phyloP scores from a whole-genome alignment of 2,888 invertebrate species.

The Pemphredon lugubris region DNA sequence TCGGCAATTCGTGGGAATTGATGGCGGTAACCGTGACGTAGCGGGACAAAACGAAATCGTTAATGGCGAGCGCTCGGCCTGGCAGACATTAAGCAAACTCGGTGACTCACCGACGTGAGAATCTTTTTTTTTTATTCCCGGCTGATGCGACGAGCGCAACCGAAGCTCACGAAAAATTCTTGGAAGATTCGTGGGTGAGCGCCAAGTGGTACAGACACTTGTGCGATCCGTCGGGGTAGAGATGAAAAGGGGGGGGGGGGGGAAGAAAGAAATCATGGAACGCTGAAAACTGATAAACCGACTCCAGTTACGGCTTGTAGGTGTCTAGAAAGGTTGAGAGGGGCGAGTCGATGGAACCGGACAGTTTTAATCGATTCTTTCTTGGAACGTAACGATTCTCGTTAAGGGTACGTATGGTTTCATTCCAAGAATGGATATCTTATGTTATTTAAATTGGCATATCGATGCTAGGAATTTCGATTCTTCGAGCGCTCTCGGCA shows the following conservation, averaged over 20 bases:
- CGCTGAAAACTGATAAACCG: constrained; percentile 14
- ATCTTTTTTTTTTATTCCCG: background rate
- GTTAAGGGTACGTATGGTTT: too few relatives aligned
- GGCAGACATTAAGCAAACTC: background rate
- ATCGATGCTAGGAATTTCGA: too few relatives aligned
- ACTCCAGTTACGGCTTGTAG: background rate
- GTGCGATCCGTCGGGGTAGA: constrained; percentile 13
- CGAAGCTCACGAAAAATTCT: background rate
- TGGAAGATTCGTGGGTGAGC: constrained; percentile 20
- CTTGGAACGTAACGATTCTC: too few relatives aligned
- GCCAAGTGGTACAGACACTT: constrained; percentile 24
- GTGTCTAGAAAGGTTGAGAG: background rate
- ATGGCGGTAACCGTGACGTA: too few relatives aligned
- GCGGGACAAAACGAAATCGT: constrained; percentile 15
- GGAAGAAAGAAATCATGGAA: constrained; percentile 5
- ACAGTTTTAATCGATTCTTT: too few relatives aligned
- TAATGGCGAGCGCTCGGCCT: background rate
- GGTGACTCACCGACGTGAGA: background rate
- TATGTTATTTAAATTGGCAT: too few relatives aligned
- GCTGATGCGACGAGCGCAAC: too few relatives aligned
- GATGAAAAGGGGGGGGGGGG: background rate
- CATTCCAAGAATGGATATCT: too few relatives aligned
- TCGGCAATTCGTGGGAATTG: background rate
- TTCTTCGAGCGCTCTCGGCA: too few relatives aligned
- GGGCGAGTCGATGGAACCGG: too few relatives aligned